phyloP scores from a whole-genome alignment of 2,888 invertebrate species.

The Catocala nupta region DNA sequence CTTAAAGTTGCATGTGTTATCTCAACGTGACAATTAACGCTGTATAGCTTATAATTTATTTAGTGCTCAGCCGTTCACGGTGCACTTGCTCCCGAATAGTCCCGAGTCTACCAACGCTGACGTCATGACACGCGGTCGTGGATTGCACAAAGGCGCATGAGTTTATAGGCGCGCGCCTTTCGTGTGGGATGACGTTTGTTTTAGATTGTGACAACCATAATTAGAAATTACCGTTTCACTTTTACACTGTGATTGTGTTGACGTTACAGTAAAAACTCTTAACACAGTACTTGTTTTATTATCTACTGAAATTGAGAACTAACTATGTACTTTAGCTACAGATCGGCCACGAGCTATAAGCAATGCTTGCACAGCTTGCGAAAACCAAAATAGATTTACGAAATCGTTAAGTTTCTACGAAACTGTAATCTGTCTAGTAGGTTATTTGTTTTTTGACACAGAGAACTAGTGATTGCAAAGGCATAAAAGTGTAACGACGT shows the following conservation, averaged over 20 bases:
- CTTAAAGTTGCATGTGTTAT: conserved; percentile 32
- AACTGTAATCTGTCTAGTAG: too few relatives aligned
- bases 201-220: conserved; percentile 18
- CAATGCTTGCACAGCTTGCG: too few relatives aligned
- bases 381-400: too few relatives aligned
- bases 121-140: conserved; percentile 31
- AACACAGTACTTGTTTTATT: too few relatives aligned
- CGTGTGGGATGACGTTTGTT: conserved; percentile 20
- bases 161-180: conserved; percentile 16
- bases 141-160: conserved; percentile 32
- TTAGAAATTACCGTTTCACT: conserved; percentile 2
- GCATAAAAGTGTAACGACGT: too few relatives aligned
- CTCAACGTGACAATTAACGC: conserved; percentile 22
- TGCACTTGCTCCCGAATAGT: conserved; percentile 26
- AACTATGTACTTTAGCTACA: too few relatives aligned
- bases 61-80: conserved; percentile 25
- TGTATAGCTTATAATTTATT: conserved; percentile 32
- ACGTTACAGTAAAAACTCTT: neutral
- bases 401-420: too few relatives aligned
- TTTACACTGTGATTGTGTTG: neutral
- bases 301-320: too few relatives aligned
- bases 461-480: too few relatives aligned
- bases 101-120: conserved; percentile 25
- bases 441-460: too few relatives aligned
- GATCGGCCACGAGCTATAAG: too few relatives aligned